phyloP scores from a whole-genome alignment of 2,888 invertebrate species.

The Notodonta ziczac region DNA sequence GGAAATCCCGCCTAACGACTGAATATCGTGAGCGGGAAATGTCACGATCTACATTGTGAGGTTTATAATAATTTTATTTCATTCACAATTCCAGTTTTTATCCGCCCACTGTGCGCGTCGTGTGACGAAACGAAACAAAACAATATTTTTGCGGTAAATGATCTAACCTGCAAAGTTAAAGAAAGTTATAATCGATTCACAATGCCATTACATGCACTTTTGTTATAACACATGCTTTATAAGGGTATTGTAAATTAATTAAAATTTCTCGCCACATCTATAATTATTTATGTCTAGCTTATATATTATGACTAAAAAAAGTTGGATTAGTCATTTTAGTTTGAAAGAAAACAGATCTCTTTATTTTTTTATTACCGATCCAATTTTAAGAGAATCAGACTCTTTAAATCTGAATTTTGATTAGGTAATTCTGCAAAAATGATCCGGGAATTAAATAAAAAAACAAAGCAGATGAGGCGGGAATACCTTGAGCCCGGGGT shows the following conservation, averaged over 20 bases:
- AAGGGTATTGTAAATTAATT: no score
- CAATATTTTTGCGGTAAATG: no score
- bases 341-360: no score
- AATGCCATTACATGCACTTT: no score
- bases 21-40: constrained; percentile 42
- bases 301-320: no score
- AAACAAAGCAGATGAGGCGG: constrained; percentile 61
- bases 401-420: constrained; percentile 28
- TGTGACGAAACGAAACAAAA: not conserved
- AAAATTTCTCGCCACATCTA: no score
- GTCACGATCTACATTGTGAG: constrained; percentile 31
- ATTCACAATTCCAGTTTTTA: constrained; percentile 26
- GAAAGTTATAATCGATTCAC: no score
- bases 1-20: constrained; percentile 44
- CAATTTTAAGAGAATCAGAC: not conserved
- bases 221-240: no score
- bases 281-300: no score
- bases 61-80: constrained; percentile 41
- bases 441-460: constrained; percentile 49
- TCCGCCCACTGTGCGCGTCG: constrained; percentile 1
- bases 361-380: no score
- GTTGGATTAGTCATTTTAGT: no score
- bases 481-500: constrained; percentile 61
- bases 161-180: no score
- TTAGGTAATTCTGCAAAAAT: constrained; percentile 46